Conservation (phyloP, 1,140 invertebrate genomes). For the Gryllus bimaculatus region DNA sequence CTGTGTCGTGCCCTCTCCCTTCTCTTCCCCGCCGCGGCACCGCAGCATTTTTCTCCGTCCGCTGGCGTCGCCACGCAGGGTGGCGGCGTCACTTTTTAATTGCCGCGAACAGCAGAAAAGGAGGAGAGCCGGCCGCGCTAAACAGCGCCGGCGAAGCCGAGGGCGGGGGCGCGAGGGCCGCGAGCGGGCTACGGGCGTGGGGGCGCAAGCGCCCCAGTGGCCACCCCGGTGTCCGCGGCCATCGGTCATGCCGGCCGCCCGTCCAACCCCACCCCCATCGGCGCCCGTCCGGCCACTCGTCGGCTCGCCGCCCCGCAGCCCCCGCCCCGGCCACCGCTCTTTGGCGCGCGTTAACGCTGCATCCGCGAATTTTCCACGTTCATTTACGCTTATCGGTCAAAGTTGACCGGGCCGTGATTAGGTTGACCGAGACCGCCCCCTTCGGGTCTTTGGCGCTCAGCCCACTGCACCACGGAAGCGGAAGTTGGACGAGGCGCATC, state of each 20-base stretch:
- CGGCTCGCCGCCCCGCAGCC: too few relatives aligned
- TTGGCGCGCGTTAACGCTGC: neutral
- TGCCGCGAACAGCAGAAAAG: neutral
- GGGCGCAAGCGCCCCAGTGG: neutral
- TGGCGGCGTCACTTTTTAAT: neutral
- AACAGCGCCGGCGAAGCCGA: neutral
- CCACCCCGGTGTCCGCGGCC: too few relatives aligned
- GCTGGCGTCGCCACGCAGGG: too few relatives aligned
- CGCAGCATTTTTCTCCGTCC: neutral
- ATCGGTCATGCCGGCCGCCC: conserved; percentile 2
- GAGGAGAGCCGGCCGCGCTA: neutral
- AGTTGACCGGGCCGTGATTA: neutral
- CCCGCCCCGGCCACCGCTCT: neutral
- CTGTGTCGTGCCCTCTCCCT: neutral
- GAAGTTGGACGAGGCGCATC: neutral
- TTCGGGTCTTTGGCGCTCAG: neutral
- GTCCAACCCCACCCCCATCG: neutral
- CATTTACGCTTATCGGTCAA: conserved; percentile 1
- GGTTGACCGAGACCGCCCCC: too few relatives aligned
- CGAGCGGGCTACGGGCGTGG: neutral
- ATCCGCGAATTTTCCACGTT: conserved; percentile 3
- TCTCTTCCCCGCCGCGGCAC: neutral
- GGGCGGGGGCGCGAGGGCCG: neutral
- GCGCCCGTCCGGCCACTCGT: neutral
- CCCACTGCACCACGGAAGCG: neutral